Evolutionary conservation across 2,888 invertebrate genomes (phyloP), one percentile per base, ranked within the genome.

Genomic region (Galeopsomyia nigrocyanea): DNA sequence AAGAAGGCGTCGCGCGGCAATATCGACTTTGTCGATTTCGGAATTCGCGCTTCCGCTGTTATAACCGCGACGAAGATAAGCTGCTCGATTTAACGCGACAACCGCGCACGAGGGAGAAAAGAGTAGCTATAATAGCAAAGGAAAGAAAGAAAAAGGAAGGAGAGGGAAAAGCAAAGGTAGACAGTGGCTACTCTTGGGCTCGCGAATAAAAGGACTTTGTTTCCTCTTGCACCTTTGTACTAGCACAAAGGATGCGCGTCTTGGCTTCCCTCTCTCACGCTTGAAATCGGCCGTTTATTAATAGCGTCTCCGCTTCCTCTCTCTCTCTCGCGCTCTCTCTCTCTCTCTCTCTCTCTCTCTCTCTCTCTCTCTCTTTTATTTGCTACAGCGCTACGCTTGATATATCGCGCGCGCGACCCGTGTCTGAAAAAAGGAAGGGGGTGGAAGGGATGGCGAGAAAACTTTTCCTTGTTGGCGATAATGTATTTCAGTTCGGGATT

Each of bases 71-170:
- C 31, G 19, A 10, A 62, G 66, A 71, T 71, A 67, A 67, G 66
- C 67, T 62, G 51, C 50, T 39, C 66, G 62, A 71, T 71, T 71
- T 61, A 71, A 66, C 71, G 61, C 60, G 39, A 39, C 10, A 39
- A 39, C 7, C 13, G 47, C 26, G 16, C 55, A 13, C 5, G 56
- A 10, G 57, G 55, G 50, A 26, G 19, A 49, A 49, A 47, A 56
- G 39, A 39, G 26, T 26, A 39, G 39, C 39, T 39, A 39, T 39
- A 39, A 39, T 13, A 2, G 10, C 58, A 9, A 14, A 61, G 31
- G 61, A 19, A 47, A 17, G 47, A 19, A 19, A 51, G 17, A 49
- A 19, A 31, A 19, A 58, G 26, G 26, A 26, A 2, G 26, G 49
- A 26, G 57, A 22, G 7, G 13, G 39, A 39, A 39, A 39, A 39